A percentile compares a stretch with the other conserved stretches of the same genome.
phyloP scores from a whole-genome alignment of 2,888 invertebrate genomes.

The Cremastobaeus sp. region DNA sequence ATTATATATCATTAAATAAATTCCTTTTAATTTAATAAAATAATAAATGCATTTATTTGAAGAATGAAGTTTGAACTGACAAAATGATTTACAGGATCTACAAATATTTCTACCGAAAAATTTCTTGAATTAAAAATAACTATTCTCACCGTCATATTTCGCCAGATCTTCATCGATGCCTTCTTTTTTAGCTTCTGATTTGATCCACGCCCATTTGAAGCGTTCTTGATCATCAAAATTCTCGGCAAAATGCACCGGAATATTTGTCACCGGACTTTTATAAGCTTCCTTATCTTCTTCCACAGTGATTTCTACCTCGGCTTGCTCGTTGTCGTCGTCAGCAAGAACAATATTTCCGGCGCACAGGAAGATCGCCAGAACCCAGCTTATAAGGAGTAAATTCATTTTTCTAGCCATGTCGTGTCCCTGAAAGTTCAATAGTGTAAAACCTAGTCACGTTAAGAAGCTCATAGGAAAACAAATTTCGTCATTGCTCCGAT shows the following conservation, averaged over 20 bases:
- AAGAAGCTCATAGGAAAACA: too few species aligned
- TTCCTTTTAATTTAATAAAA: too few species aligned
- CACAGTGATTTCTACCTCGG: slow-evolving; percentile 61
- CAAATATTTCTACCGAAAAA: too few species aligned
- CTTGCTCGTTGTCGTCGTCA: slow-evolving; percentile 61
- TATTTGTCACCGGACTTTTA: slow-evolving; percentile 84
- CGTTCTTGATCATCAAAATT: slow-evolving; percentile 88
- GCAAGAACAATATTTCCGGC: slow-evolving; percentile 11
- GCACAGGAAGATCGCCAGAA: slow-evolving; percentile 11
- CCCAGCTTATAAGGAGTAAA: slow-evolving; percentile 9
- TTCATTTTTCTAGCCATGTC: slow-evolving; percentile 29
- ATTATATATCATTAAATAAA: too few species aligned
- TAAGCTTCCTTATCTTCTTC: slow-evolving; percentile 78
- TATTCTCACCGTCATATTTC: slow-evolving; percentile 93
- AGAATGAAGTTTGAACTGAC: too few species aligned
- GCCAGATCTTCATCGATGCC: slow-evolving; percentile 91
- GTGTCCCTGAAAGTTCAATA: slow-evolving; percentile 33
- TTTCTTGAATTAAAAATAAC: too few species aligned
- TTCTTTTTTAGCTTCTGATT: slow-evolving; percentile 95
- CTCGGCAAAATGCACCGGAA: slow-evolving; percentile 86
- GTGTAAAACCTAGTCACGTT: not conserved
- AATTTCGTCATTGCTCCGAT: too few species aligned
- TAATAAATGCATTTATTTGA: too few species aligned
- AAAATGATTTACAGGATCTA: too few species aligned
- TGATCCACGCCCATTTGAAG: slow-evolving; percentile 89